Percentiles rank a stretch among this genome's conserved stretches.
Conservation (phyloP, 2,888 invertebrate genomes). For the Chrysomela aeneicollis region DNA sequence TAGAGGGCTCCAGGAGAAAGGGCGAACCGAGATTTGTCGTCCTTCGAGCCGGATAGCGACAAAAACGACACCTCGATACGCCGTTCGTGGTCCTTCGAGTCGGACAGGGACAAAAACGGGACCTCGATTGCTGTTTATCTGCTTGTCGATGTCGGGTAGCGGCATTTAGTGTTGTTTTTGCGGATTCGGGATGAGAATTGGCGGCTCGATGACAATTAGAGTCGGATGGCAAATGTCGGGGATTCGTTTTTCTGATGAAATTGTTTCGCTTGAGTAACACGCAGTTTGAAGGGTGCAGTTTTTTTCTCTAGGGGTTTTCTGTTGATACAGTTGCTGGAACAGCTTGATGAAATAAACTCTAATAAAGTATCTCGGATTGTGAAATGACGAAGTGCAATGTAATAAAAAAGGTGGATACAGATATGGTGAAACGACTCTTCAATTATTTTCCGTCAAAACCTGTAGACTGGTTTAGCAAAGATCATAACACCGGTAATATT, state of each 20-base stretch:
- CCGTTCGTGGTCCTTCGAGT: neutral
- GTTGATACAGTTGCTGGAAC: too few species aligned
- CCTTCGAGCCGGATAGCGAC: slow-evolving; percentile 8
- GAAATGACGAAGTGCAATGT: too few species aligned
- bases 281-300: neutral
- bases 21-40: slow-evolving; percentile 1
- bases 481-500: too few species aligned
- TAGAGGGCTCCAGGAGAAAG: slow-evolving; percentile 17
- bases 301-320: too few species aligned
- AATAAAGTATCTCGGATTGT: too few species aligned
- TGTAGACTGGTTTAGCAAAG: too few species aligned
- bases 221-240: neutral
- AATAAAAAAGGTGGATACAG: too few species aligned
- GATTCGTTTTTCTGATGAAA: neutral
- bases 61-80: slow-evolving; percentile 14
- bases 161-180: slow-evolving; percentile 12
- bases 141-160: neutral
- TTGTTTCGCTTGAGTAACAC: too few species aligned
- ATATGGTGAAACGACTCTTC: too few species aligned
- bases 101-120: slow-evolving; percentile 11
- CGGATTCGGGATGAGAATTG: neutral
- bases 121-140: slow-evolving; percentile 16
- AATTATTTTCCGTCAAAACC: too few species aligned
- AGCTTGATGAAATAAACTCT: too few species aligned
- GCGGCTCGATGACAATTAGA: neutral